Evolutionary conservation across 2,113 vertebrate species (phyloP).

Genomic region (Muntiacus muntjak): DNA sequence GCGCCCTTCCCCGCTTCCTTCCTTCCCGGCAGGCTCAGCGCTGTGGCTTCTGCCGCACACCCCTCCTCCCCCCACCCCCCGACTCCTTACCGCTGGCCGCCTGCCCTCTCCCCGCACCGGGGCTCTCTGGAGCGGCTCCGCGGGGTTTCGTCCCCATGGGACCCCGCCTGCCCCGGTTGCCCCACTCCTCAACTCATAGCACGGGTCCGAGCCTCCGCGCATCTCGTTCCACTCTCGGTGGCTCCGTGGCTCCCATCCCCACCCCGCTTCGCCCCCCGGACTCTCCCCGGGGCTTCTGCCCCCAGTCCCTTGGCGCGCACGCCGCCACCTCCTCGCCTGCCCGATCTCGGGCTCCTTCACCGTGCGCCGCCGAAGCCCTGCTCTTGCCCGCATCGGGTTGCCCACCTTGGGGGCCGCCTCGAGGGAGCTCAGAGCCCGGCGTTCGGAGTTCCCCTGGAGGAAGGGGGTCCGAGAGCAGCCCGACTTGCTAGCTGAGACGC

Average conservation of each 20-base stretch:
- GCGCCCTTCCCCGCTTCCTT: conserved; percentile 62
- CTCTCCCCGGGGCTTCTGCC: not conserved
- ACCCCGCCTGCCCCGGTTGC: not conserved
- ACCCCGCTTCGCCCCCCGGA: conserved; percentile 4
- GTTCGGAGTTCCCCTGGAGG: not conserved
- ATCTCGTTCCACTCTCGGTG: not conserved
- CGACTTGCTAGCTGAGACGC: not conserved
- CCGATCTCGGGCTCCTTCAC: not conserved
- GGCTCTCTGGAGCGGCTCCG: not conserved
- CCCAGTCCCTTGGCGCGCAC: not conserved
- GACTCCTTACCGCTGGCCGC: conserved; percentile 32
- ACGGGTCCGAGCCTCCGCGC: not conserved
- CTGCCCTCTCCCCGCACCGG: not conserved
- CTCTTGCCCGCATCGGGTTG: not conserved
- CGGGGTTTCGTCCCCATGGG: not conserved
- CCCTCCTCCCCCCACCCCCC: not conserved
- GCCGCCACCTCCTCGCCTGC: not conserved
- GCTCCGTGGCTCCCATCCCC: not conserved
- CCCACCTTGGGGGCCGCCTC: conserved; percentile 1
- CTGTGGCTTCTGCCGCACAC: conserved; percentile 67
- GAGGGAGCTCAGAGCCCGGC: not conserved
- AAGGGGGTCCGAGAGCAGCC: not conserved
- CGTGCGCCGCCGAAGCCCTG: not conserved
- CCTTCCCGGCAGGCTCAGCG: conserved; percentile 78
- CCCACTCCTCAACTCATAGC: not conserved